Evolutionary conservation across 2,888 invertebrate genomes (phyloP), one percentile per base, ranked within the genome.

Genomic region (Gandaritis pyraliata): DNA sequence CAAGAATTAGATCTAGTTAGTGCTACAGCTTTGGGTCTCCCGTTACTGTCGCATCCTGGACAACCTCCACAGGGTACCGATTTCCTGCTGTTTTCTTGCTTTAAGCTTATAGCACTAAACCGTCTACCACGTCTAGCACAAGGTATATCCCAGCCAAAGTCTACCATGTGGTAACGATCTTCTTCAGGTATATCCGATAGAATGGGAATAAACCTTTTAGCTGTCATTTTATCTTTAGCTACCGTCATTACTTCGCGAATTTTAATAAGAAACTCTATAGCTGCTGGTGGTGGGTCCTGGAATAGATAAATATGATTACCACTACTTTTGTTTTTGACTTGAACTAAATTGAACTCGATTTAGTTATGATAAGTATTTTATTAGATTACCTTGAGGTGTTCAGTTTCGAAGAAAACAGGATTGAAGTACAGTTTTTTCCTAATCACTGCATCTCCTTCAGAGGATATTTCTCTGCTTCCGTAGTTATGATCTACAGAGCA

Each of bases 371-470:
- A 38, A 30, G 29, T 29, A 46, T 39, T 57, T 38, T 39, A 45
- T 39, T 39, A 50, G 29, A 46, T 92, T 92, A 97, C 97, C 94
- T 96, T 93, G 54, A 98, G 88, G 65, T 96, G 89, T 79, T 97
- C 97, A 0, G 95, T 95, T 83, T 98, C 98, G 77, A 98, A 97
- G 83, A 97, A 98, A 0, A 97, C 97, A 0, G 97, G 97, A 86
- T 97, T 97, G 77, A 97, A 97, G 80, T 97, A 97, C 3, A 97
- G 88, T 77, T 97, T 97, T 73, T 95, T 94, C 61, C 97, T 93
- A 7, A 95, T 93, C 0, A 79, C 78, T 48, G 83, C 81, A 62
- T 89, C 89, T 16, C 86, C 87, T 66, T 83, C 82, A 29, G 85
- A 79, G 79, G 84, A 67, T 16, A 81, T 66, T 88, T 83, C 59